Percentiles rank a stretch among this genome's conserved stretches.
These are phyloP conservation scores for Heliangelus exortis DNA, from an alignment of 2,797 vertebrate species.

Conservation along the genomic window DNA sequence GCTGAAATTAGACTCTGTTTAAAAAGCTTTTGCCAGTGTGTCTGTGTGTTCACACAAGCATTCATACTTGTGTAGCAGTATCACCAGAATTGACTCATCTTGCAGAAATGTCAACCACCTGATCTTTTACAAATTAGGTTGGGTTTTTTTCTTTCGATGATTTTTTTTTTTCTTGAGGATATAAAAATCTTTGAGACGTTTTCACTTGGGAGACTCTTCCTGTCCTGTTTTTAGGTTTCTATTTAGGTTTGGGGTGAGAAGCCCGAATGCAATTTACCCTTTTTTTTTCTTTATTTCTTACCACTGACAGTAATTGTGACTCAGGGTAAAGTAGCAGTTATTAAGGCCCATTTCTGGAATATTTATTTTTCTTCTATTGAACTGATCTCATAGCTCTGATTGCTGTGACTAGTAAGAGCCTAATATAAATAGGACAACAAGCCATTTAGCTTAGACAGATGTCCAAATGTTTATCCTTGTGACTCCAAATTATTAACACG, in stretches of 20 bases:
- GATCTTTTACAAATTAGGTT: not conserved
- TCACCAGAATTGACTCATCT: not conserved
- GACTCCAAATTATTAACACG: not conserved
- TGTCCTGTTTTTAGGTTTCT: not conserved
- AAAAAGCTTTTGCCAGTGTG: not conserved
- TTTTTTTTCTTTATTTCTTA: not conserved
- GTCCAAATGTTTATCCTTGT: constrained; percentile 32
- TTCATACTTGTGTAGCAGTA: not conserved
- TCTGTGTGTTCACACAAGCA: not conserved
- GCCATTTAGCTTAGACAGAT: constrained; percentile 10
- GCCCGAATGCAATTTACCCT: not conserved
- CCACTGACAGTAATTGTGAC: not conserved
- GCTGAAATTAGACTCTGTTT: constrained; percentile 25
- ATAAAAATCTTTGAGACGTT: not conserved
- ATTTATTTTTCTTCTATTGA: not conserved
- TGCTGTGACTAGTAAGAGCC: not conserved
- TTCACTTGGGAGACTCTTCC: not conserved
- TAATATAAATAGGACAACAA: not conserved
- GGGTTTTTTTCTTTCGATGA: not conserved
- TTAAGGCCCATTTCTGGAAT: not conserved
- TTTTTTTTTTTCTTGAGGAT: not conserved
- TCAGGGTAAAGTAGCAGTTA: not conserved
- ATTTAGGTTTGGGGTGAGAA: not conserved
- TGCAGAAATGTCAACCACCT: not conserved
- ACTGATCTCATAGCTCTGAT: not conserved